These are phyloP conservation scores for Vanessa tameamea DNA, from an alignment of 1,140 invertebrate species.

Conservation along the genomic window DNA sequence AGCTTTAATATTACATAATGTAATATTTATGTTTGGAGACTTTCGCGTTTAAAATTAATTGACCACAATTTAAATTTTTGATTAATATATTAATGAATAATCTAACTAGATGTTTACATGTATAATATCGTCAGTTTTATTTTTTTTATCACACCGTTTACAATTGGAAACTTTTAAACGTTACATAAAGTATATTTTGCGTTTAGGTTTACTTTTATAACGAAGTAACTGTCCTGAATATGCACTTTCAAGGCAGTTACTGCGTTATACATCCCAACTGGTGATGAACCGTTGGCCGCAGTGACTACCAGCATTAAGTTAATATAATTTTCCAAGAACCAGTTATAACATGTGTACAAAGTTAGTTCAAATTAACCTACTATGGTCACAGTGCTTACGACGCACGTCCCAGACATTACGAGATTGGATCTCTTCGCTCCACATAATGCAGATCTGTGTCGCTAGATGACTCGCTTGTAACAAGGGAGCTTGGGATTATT, in stretches of 20 bases:
- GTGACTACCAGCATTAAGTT: not conserved
- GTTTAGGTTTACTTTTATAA: no score
- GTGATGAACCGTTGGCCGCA: not conserved
- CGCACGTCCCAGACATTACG: constrained; percentile 14
- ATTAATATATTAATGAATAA: no score
- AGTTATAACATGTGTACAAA: not conserved
- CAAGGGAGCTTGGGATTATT: constrained; percentile 2
- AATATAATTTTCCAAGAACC: not conserved
- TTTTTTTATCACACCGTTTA: no score
- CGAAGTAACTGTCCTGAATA: no score
- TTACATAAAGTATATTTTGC: no score
- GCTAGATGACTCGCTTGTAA: constrained; percentile 6
- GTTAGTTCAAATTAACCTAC: constrained; percentile 1
- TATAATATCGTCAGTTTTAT: no score
- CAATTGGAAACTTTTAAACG: no score
- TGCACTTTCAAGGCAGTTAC: no score
- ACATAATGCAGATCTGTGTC: constrained; percentile 14
- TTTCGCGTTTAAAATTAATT: no score
- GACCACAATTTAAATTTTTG: no score
- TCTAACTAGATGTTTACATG: no score
- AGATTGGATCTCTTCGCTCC: constrained; percentile 22
- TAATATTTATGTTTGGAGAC: no score
- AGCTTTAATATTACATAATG: not conserved
- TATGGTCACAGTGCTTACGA: not conserved
- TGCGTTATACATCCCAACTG: not conserved